Evolutionary conservation across 23 tunicate genomes (phyloP), one percentile per base, ranked within the genome.

Genomic region (Pegea sp.): DNA sequence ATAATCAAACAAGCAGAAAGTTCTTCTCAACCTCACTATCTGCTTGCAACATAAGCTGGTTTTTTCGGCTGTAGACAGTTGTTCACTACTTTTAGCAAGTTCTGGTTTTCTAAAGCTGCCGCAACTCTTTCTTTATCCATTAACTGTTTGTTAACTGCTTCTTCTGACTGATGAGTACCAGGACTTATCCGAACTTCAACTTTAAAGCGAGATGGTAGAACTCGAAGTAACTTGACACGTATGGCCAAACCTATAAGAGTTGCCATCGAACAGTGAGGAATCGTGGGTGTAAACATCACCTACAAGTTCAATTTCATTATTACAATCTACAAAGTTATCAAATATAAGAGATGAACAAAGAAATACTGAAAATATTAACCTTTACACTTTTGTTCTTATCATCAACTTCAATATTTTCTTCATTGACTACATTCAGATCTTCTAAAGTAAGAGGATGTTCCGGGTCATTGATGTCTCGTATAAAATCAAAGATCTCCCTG

Each of bases 221-320:
- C 64, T 31, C 98, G 62, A 21, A 89, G 33, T 0, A 89, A 38
- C 31, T 71, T 70, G 23, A 89, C 98, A 7, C 75, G 68, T 34
- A 89, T 89, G 18, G 98, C 88, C 25, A 89, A 66, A 7, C 98
- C 98, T 33, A 89, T 89, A 33, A 89, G 54, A 18, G 98, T 89
- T 3, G 98, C 98, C 98, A 89, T 89, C 51, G 75, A 65, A 46
- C 98, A 89, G 71, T 89, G 98, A 7, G 98, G 98, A 8, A 89
- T 89, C 2, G 98, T 89, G 13, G 98, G 98, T 23, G 98, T 89
- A 55, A 89, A 89, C 57, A 48, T 5, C 7, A 89, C 78, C 71
- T 74, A 34, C 29, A 56, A 66, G 7, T n/a, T 38, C 11, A 38
- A 38, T 16, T 38, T 38, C 46, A 16, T 38, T 38, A 16, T 16